Conservation (phyloP, 1,140 invertebrate species). For the Drosophila miranda region DNA sequence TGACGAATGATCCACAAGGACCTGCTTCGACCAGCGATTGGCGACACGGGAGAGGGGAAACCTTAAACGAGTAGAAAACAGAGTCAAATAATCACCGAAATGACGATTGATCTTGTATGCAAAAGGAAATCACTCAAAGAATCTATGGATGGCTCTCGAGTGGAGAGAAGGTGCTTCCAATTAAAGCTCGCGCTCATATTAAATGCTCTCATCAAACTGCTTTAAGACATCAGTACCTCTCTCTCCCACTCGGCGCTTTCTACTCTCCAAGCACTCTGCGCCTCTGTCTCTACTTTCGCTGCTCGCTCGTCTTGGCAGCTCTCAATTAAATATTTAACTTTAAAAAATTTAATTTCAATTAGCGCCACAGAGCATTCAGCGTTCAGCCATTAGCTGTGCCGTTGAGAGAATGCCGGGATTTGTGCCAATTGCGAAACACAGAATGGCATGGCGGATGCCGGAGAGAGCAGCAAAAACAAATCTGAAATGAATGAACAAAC, state of each 20-base stretch:
- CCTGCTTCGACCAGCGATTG: background rate
- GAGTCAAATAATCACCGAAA: no score
- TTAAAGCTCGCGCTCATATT: constrained; percentile 8
- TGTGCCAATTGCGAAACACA: constrained; percentile 71
- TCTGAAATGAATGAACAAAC: constrained; percentile 41
- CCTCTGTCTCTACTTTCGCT: constrained; percentile 13
- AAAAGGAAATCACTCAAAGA: no score
- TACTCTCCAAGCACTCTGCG: background rate
- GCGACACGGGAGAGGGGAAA: background rate
- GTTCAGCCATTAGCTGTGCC: constrained; percentile 60
- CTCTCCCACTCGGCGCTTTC: no score
- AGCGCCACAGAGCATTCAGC: constrained; percentile 45
- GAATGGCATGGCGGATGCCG: constrained; percentile 9
- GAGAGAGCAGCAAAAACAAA: constrained; percentile 35
- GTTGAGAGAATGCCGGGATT: constrained; percentile 54
- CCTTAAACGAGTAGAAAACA: background rate
- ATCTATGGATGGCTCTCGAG: no score
- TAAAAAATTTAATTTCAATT: constrained; percentile 77
- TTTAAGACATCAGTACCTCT: no score
- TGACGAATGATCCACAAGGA: constrained; percentile 38
- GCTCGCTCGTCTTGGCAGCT: constrained; percentile 29
- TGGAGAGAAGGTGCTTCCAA: constrained; percentile 4
- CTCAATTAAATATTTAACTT: constrained; percentile 75
- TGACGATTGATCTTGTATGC: no score
- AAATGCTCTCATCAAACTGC: background rate